Evolutionary conservation across 1,140 invertebrate species (phyloP).

Genomic region (Zaprionus tsacasi): DNA sequence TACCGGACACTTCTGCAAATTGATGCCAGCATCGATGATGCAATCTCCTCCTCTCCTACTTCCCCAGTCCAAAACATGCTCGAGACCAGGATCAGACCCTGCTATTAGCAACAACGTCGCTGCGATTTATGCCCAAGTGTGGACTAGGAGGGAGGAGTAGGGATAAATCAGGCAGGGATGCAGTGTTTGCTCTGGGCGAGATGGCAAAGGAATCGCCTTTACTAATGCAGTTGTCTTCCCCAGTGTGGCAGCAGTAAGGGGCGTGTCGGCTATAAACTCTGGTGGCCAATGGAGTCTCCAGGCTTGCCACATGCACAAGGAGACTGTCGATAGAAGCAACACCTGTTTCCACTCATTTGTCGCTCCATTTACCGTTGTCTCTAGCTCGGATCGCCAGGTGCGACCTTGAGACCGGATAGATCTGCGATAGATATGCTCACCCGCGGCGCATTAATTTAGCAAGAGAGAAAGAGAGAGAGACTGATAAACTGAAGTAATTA

Average conservation of each 20-base stretch:
- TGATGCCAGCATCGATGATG: conserved; percentile 54
- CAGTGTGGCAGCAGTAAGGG: conserved; percentile 38
- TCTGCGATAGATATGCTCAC: conserved; percentile 1
- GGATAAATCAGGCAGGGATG: conserved; percentile 46
- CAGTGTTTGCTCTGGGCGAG: conserved; percentile 67
- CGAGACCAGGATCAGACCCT: conserved; percentile 27
- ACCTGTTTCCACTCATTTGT: conserved; percentile 48
- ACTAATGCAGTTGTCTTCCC: conserved; percentile 67
- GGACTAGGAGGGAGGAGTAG: conserved; percentile 23
- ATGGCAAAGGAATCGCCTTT: conserved; percentile 47
- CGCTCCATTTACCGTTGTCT: conserved; percentile 24
- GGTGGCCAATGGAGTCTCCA: conserved; percentile 28
- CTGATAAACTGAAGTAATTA: conserved; percentile 38
- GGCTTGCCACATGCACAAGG: conserved; percentile 68
- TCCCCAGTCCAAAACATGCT: conserved; percentile 7
- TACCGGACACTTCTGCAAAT: conserved; percentile 57
- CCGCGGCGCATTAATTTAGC: conserved; percentile 34
- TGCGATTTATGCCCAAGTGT: conserved; percentile 49
- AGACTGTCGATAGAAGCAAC: conserved; percentile 72
- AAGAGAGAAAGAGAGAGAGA: conserved; percentile 32
- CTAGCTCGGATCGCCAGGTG: conserved; percentile 5
- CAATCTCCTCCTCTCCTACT: conserved; percentile 49
- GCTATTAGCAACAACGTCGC: conserved; percentile 61
- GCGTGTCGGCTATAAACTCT: conserved; percentile 43
- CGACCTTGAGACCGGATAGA: conserved; percentile 57